Percentiles rank a stretch among this genome's conserved stretches.
Conservation (phyloP, 2,113 vertebrate genomes). For the Mesocricetus auratus region DNA sequence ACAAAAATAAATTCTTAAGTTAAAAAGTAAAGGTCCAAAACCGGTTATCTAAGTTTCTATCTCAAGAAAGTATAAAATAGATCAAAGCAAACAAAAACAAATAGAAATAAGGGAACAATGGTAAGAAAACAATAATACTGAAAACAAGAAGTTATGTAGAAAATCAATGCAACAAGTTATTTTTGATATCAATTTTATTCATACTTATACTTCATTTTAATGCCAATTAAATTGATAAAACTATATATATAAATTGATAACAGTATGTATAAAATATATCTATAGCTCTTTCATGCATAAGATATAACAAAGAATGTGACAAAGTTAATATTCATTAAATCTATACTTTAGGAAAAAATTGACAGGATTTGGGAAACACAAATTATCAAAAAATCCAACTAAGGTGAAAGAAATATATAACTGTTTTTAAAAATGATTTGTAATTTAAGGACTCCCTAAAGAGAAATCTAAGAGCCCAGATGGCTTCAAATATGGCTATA, state of each 20-base stretch:
- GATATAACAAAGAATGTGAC: not conserved
- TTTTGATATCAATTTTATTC: not conserved
- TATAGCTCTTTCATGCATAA: not conserved
- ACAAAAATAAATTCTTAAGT: not conserved
- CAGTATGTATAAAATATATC: not conserved
- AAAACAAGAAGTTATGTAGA: not conserved
- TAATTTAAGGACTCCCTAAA: not conserved
- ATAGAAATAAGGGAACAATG: not conserved
- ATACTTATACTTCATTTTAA: not conserved
- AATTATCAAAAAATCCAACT: not conserved
- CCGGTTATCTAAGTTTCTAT: not conserved
- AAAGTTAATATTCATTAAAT: slow-evolving; percentile 7
- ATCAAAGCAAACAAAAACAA: not conserved
- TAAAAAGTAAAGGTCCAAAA: not conserved
- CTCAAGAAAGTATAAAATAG: slow-evolving; percentile 2
- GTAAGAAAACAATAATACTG: not conserved
- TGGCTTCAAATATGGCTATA: slow-evolving; percentile 24
- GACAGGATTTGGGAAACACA: slow-evolving; percentile 3
- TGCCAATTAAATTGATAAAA: slow-evolving; percentile 29
- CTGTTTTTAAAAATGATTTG: not conserved
- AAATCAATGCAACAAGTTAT: not conserved
- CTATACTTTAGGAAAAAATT: not conserved
- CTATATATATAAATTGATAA: not conserved
- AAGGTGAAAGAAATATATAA: slow-evolving; percentile 21
- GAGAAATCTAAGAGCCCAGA: not conserved